Percentiles rank a stretch among this genome's conserved stretches.
Conservation (phyloP, 2,888 invertebrate species). For the Pilophorus perplexus region DNA sequence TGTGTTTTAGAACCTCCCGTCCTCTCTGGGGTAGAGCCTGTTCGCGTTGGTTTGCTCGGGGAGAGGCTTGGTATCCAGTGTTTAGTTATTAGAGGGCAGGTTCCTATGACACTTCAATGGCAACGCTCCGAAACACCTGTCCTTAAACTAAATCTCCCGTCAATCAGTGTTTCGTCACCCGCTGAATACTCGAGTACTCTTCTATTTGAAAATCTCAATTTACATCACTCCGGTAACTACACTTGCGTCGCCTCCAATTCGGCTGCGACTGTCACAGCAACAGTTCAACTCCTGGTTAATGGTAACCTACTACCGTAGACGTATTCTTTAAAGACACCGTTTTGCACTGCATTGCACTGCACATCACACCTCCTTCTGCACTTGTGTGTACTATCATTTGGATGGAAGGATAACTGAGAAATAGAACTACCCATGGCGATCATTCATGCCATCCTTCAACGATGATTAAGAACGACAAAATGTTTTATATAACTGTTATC, state of each 20-base stretch:
- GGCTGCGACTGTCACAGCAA: conserved; percentile 67
- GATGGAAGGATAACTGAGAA: background rate
- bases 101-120: conserved; percentile 59
- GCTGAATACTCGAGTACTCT: conserved; percentile 53
- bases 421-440: no score
- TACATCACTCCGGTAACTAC: conserved; percentile 67
- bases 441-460: background rate
- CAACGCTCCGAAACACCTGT: conserved; percentile 58
- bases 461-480: background rate
- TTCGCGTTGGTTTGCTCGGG: conserved; percentile 54
- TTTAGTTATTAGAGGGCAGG: conserved; percentile 57
- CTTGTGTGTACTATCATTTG: conserved; percentile 21
- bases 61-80: conserved; percentile 56
- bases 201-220: conserved; percentile 67
- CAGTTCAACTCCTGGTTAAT: conserved; percentile 66
- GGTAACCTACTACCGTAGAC: conserved; percentile 55
- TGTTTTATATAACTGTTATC: background rate
- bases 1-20: conserved; percentile 56
- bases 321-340: conserved; percentile 14
- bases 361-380: conserved; percentile 34
- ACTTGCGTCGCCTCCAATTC: conserved; percentile 70
- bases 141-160: conserved; percentile 39
- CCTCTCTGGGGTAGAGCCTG: conserved; percentile 57
- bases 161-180: conserved; percentile 43
- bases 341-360: conserved; percentile 42